phyloP scores from a whole-genome alignment of 1,140 invertebrate genomes.

The Drosophila nikananu region DNA sequence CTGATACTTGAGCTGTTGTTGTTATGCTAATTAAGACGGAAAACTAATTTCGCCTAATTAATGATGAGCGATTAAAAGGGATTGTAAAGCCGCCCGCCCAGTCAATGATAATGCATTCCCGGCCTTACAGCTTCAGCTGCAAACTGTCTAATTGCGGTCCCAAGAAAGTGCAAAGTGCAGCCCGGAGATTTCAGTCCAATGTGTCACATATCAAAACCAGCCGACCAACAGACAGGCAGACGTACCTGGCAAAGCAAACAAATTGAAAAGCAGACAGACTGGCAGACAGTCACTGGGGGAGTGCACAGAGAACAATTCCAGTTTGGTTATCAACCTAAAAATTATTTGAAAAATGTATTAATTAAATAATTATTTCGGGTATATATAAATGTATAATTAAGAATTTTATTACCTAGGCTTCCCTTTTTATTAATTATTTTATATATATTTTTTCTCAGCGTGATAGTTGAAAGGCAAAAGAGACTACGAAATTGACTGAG shows the following conservation, averaged over 20 bases:
- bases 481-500: slow-evolving; percentile 34
- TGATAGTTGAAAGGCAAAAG: neutral
- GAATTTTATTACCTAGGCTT: no score
- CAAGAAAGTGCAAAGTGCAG: slow-evolving; percentile 38
- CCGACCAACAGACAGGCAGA: neutral
- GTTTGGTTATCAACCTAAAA: neutral
- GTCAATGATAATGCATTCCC: slow-evolving; percentile 24
- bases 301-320: slow-evolving; percentile 7
- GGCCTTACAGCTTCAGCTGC: slow-evolving; percentile 13
- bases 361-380: no score
- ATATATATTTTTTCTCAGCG: neutral
- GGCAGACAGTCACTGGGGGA: slow-evolving; percentile 23
- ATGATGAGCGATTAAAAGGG: slow-evolving; percentile 72
- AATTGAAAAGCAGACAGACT: slow-evolving; percentile 33
- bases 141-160: slow-evolving; percentile 28
- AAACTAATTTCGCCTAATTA: slow-evolving; percentile 68
- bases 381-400: no score
- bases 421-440: neutral
- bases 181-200: slow-evolving; percentile 12
- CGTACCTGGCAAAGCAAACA: slow-evolving; percentile 17
- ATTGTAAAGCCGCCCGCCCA: slow-evolving; percentile 31
- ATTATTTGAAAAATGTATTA: neutral
- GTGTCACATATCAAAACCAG: slow-evolving; percentile 51
- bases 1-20: slow-evolving; percentile 24
- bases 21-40: slow-evolving; percentile 63